Base-by-base conservation (phyloP, 2,888 invertebrate species). In the Meteorus cinctellus region DNA sequence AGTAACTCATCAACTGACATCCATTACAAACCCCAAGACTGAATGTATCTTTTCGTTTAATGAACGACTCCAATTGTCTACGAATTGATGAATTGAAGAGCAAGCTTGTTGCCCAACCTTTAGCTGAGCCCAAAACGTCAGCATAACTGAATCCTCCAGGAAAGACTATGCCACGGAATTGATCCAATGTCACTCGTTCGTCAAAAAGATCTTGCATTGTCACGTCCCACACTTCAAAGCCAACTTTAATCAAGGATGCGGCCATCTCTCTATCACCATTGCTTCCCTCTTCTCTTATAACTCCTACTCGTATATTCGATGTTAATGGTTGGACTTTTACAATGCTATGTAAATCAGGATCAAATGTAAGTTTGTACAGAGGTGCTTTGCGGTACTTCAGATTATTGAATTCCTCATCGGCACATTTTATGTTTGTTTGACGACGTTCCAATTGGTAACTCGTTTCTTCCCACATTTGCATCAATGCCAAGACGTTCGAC, bases 101-200 rank as follows among this genome's bases (percentile, higher is more conserved):
- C 62, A 98, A 94, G 80, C 96, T 95, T 0, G 97, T 98, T 0
- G 98, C 98, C 99, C 99, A 99, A 55, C 99, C 98, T 91, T 98
- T 98, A 0, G 97, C 98, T 0, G 98, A 98, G 5, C 99, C 99
- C 70, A 98, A 91, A 0, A 98, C 99, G 89, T 97, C 97, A 62
- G 98, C 98, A 90, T 98, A 99, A 90, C 98, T 98, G 90, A 99
- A 99, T n/a, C 99, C 99, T 63, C 98, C 99, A 0, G 98, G 98
- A 89, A 99, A 99, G 67, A 97, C 94, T 16, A 99, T 87, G 0
- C 99, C 98, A 81, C 94, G 93, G 91, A 98, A 98, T 29, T 92
- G 91, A 78, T 96, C 95, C 48, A 98, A 90, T 2, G 92, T 93
- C 1, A 96, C 92, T 84, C 92, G 92, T 48, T 93, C 93, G 78